Evolutionary conservation across 2,113 vertebrate species (phyloP).

Genomic region (Progne subis): DNA sequence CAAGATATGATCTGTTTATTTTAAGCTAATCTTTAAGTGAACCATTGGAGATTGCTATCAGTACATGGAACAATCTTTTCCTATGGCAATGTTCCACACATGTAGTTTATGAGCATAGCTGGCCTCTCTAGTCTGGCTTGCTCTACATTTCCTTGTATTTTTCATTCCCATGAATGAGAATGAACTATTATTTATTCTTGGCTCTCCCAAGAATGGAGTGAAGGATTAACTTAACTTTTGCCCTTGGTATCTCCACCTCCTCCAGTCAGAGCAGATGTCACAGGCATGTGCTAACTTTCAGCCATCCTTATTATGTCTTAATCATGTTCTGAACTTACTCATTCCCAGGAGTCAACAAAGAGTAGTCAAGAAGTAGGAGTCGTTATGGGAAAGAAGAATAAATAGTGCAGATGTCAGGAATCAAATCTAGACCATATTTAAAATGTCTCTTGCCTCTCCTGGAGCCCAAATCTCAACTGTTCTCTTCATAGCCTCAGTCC

Average conservation of each 20-base stretch:
- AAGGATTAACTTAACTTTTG: conserved; percentile 33
- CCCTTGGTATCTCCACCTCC: background rate
- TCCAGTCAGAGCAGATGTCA: conserved; percentile 30
- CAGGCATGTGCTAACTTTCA: background rate
- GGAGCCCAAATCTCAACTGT: background rate
- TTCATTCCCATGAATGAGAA: conserved; percentile 24
- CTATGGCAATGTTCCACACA: background rate
- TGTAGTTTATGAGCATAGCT: background rate
- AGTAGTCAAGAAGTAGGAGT: background rate
- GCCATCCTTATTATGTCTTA: background rate
- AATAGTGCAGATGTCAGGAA: conserved; percentile 25
- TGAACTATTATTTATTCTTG: background rate
- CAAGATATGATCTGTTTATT: background rate
- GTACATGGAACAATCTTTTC: background rate
- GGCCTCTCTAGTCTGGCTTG: background rate
- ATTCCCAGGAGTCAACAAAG: conserved; percentile 6
- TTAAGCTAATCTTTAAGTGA: background rate
- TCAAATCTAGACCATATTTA: background rate
- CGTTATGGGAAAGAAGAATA: conserved; percentile 39
- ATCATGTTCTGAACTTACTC: background rate
- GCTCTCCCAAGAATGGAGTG: background rate
- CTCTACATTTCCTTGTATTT: background rate
- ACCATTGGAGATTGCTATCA: background rate
- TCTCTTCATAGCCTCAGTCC: background rate
- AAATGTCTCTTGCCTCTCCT: background rate